A percentile compares a stretch with the other conserved stretches of the same genome.
These are phyloP conservation scores for Taenioides sp. DNA, from an alignment of 2,797 vertebrate genomes.

Conservation along the genomic window DNA sequence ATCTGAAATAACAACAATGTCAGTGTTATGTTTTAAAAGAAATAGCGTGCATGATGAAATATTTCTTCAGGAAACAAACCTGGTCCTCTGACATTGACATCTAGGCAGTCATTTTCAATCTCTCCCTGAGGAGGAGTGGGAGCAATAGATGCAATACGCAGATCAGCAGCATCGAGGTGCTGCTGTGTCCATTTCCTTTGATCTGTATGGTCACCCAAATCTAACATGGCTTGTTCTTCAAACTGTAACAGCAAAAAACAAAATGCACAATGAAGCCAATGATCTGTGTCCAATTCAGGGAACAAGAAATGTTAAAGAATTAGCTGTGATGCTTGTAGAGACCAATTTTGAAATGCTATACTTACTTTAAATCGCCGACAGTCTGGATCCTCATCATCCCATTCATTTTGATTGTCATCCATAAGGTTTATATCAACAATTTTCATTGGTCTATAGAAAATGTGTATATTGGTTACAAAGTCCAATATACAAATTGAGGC, in stretches of 20 bases:
- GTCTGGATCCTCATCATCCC: slow-evolving; percentile 92
- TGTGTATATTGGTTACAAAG: slow-evolving; percentile 16
- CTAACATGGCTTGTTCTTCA: slow-evolving; percentile 91
- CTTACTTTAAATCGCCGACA: slow-evolving; percentile 92
- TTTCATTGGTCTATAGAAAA: slow-evolving; percentile 82
- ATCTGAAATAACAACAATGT: slow-evolving; percentile 70
- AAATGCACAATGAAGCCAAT: slow-evolving; percentile 4
- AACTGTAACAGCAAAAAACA: slow-evolving; percentile 75
- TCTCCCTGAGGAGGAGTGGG: slow-evolving; percentile 97
- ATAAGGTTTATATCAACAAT: slow-evolving; percentile 91
- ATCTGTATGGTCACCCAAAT: slow-evolving; percentile 88
- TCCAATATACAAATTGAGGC: not conserved
- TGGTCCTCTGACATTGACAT: slow-evolving; percentile 96
- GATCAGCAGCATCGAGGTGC: slow-evolving; percentile 94
- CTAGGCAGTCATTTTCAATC: slow-evolving; percentile 93
- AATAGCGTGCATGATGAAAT: not conserved
- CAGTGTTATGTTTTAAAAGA: not conserved
- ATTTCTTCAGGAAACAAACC: slow-evolving; percentile 70
- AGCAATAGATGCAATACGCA: slow-evolving; percentile 90
- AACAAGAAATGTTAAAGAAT: not conserved
- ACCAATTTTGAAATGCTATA: not conserved
- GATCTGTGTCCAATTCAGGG: not conserved
- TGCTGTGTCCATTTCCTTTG: slow-evolving; percentile 98
- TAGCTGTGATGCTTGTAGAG: not conserved
- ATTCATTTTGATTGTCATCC: slow-evolving; percentile 98